phyloP scores from a whole-genome alignment of 2,888 invertebrate genomes.

The Drosophila hamatofila region DNA sequence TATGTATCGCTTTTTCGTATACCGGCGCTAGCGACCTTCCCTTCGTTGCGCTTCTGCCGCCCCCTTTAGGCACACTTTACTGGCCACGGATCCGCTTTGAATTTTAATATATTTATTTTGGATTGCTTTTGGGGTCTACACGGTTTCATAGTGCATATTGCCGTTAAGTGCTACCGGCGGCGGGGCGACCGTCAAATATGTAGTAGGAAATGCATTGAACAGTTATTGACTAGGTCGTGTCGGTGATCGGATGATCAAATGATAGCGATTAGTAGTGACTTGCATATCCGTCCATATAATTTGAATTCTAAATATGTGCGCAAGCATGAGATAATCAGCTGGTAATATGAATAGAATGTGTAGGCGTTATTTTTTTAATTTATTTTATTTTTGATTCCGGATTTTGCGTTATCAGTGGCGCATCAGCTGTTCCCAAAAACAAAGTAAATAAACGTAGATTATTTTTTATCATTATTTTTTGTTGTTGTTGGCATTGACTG shows the following conservation, averaged over 20 bases:
- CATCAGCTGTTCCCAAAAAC: slow-evolving; percentile 15
- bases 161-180: slow-evolving; percentile 34
- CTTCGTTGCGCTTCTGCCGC: slow-evolving; percentile 2
- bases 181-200: slow-evolving; percentile 11
- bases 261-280: slow-evolving; percentile 51
- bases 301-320: slow-evolving; percentile 15
- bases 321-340: slow-evolving; percentile 47
- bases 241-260: slow-evolving; percentile 23
- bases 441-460: slow-evolving; percentile 19
- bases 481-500: slow-evolving; percentile 8
- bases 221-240: slow-evolving; percentile 58
- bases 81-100: slow-evolving; percentile 18
- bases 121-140: slow-evolving; percentile 26
- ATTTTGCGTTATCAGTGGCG: slow-evolving; percentile 19
- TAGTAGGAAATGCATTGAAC: slow-evolving; percentile 39
- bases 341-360: slow-evolving; percentile 17
- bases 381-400: not conserved
- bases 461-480: slow-evolving; percentile 12
- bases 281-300: slow-evolving; percentile 62
- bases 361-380: not conserved
- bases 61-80: no score
- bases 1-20: slow-evolving; percentile 35
- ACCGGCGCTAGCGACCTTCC: slow-evolving; percentile 44
- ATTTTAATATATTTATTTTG: slow-evolving; percentile 27
- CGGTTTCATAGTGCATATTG: slow-evolving; percentile 13